Base-by-base conservation (phyloP, 2,797 vertebrate species). In the Adelosebastes latens region DNA sequence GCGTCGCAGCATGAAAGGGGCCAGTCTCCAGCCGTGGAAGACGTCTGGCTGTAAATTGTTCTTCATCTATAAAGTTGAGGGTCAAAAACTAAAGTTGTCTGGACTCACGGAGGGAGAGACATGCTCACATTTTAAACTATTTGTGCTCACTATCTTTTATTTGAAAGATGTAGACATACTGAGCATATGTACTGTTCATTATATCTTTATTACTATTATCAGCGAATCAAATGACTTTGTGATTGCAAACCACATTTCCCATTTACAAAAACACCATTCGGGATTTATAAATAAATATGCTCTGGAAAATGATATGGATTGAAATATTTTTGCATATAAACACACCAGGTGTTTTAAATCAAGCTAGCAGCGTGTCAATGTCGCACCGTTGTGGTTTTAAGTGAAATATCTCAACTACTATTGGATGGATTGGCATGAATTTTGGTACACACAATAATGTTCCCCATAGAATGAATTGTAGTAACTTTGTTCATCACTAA, bases 51-150 rank as follows among this genome's bases (percentile, higher is more conserved):
- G 72, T 46, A 89, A 77, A 78, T 72, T 36, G 25, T 72, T 85
- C 36, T 53, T 82, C 79, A 72, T 88, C 82, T 80, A 63, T 25
- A 49, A 69, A 90, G 75, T 34, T 89, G 77, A 88, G 90, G 86
- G 89, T 91, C 83, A 87, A 68, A 87, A 73, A 85, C 55, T 73
- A 55, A 88, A 82, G 72, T 75, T 77, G 77, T 86, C 75, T 83
- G 64, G 31, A 76, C 69, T 82, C 61, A 59, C 9, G 6, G n/a
- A 55, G 58, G 27, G 61, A 77, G 73, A 42, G 42, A 79, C 56
- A 55, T 60, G 31, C 46, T 55, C 34, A 77, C 14, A 46, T 66
- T 42, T n/a, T 6, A 34, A 61, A 7, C 20, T 22, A 16, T 39
- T 64, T 64, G 5, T n/a, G 12, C 6, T 69, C 1, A n/a, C 29